Evolutionary conservation across 2,797 vertebrate genomes (phyloP), one percentile per base, ranked within the genome.

Genomic region (Gymnothorax javanicus): DNA sequence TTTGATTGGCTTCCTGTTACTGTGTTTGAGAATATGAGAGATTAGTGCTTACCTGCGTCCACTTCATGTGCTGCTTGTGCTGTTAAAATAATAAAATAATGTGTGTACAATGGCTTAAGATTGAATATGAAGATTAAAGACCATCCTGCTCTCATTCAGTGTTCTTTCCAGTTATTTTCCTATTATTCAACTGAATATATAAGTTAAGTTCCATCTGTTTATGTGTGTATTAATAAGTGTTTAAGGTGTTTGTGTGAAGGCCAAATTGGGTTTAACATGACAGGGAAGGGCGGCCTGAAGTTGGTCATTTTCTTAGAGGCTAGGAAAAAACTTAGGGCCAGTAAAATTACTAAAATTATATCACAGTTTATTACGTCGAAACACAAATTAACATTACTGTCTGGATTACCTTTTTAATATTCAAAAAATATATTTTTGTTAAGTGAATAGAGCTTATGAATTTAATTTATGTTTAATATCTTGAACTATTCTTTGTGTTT

Each of bases 41-140:
- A 64, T 62, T 12, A 8, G 33, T 82, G 69, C 60, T 73, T 85
- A n/a, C 15, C 11, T 75, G 86, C 86, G 69, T 82, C 82, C 83
- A 43, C 73, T 3, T 73, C 58, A 60, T 82, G 86, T 82, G 59
- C 67, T 69, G 69, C 75, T 33, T 81, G 7, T 20, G 11, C 77
- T 73, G 73, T 71, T 79, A 23, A 25, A 60, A 73, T 12, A 52
- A 33, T 43, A 2, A 1, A 43, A 43, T n/a, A n/a, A n/a, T n/a
- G n/a, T n/a, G n/a, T n/a, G 2, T 43, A 43, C 33, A 43, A 43
- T 43, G 33, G 33, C 33, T 43, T 43, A 43, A 43, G 33, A 43
- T 43, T 1, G 33, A 43, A 43, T 43, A 43, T 43, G n/a, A n/a
- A n/a, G n/a, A n/a, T n/a, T n/a, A n/a, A 56, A 56, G 62, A 23